Evolutionary conservation across 1,140 invertebrate species (phyloP), one percentile per base, ranked within the genome.

Genomic region (Vanessa tameamea): DNA sequence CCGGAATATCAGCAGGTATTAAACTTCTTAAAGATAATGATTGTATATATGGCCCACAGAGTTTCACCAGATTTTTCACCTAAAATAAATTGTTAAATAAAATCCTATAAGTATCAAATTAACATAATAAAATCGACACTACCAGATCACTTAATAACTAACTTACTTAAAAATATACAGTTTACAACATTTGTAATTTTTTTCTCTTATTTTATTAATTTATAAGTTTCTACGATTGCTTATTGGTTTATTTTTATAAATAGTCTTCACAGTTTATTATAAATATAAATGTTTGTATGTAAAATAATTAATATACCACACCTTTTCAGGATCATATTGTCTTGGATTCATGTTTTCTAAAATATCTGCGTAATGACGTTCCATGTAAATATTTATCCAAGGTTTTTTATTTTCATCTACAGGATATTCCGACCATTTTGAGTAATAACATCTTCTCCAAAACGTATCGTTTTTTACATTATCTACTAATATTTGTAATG

Each of bases 311-410:
- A 51, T 51, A 15, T 14, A n/a, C 11, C 7, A 6, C 73, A 93
- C 92, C 85, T 92, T 91, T 86, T 93, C 93, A 7, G 92, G 90
- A 73, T 93, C 90, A 72, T 94, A 94, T 64, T 89, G 79, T 51
- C 89, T 85, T 47, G 92, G 92, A 84, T 92, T 92, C 81, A 93
- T 85, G 76, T 91, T 92, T 84, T 93, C 92, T 69, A 94, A 86
- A 74, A 90, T 84, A 76, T 93, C 88, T 9, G 88, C 84, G 59
- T 91, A 89, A 83, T 93, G 83, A 64, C 79, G 83, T 84, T 93
- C 93, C 82, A 93, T 87, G 75, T 89, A 93, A 72, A 88, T 77
- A 75, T 89, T 88, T 37, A 93, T 92, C 93, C 93, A 94, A 67
- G 81, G 87, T 80, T 90, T 93, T 64, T 85, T 74, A 69, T 85